These are phyloP conservation scores for Trissolcus brochymenae DNA, from an alignment of 2,888 invertebrate genomes.

Conservation along the genomic window DNA sequence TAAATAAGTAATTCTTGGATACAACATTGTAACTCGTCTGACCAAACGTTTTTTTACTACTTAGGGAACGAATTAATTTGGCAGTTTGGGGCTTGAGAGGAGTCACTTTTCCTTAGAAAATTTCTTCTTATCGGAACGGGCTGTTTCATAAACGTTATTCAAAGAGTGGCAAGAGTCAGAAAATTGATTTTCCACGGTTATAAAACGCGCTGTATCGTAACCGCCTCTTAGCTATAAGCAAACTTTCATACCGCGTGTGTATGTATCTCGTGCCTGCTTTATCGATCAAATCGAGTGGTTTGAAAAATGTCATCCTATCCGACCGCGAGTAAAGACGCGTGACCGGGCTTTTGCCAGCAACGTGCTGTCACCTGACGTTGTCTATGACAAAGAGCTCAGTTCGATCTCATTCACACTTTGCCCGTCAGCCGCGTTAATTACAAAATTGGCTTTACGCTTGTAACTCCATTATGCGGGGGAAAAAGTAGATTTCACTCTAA, in stretches of 20 bases:
- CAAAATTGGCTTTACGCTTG: slow-evolving; percentile 58
- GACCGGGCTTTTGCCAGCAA: slow-evolving; percentile 14
- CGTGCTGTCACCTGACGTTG: slow-evolving; percentile 51
- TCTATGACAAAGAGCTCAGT: slow-evolving; percentile 14
- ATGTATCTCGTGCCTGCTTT: slow-evolving; percentile 53
- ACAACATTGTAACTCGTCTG: no score
- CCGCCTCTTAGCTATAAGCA: slow-evolving; percentile 48
- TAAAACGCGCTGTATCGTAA: slow-evolving; percentile 40
- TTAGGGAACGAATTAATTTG: no score
- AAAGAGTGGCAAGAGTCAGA: slow-evolving; percentile 51
- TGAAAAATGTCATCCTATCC: slow-evolving; percentile 37
- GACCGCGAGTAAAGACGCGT: slow-evolving; percentile 37
- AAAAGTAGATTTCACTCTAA: slow-evolving; percentile 50
- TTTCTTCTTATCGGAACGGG: slow-evolving; percentile 19
- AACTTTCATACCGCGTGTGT: slow-evolving; percentile 42
- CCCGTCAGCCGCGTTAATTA: slow-evolving; percentile 56
- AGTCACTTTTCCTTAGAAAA: slow-evolving; percentile 14
- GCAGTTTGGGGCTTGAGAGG: no score
- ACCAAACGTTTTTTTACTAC: no score
- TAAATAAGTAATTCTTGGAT: no score
- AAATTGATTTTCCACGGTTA: slow-evolving; percentile 46
- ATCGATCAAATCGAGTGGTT: slow-evolving; percentile 47
- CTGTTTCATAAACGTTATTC: slow-evolving; percentile 20
- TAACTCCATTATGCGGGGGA: slow-evolving; percentile 53
- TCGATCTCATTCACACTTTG: slow-evolving; percentile 18